Evolutionary conservation across 2,888 invertebrate genomes (phyloP).

Genomic region (Calliphora vomitoria): DNA sequence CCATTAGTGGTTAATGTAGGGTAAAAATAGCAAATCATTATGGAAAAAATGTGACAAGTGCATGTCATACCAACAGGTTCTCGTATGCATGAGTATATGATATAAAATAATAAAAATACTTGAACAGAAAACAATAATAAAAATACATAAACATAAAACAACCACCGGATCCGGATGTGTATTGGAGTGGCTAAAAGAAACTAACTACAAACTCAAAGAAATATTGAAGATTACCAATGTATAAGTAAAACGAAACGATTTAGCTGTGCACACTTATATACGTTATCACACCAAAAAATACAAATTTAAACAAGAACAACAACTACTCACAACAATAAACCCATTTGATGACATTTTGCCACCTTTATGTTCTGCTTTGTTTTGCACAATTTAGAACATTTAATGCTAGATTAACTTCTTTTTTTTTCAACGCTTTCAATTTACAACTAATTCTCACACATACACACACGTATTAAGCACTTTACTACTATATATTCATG

Average conservation of each 20-base stretch:
- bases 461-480: background rate
- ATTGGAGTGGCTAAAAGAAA: slow-evolving; percentile 8
- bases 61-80: background rate
- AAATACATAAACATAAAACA: slow-evolving; percentile 1
- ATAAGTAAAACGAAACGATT: background rate
- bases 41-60: background rate
- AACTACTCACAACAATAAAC: background rate
- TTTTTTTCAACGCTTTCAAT: slow-evolving; percentile 55
- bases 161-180: slow-evolving; percentile 58
- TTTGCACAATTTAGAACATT: slow-evolving; percentile 80
- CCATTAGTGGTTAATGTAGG: too few relatives aligned
- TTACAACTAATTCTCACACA: slow-evolving; percentile 12
- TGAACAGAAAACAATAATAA: background rate
- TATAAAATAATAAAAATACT: too few relatives aligned
- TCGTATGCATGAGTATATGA: too few relatives aligned
- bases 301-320: background rate
- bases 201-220: slow-evolving; percentile 13
- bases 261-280: background rate
- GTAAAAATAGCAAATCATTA: too few relatives aligned
- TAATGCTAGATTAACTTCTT: slow-evolving; percentile 78
- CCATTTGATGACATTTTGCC: slow-evolving; percentile 52
- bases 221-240: background rate
- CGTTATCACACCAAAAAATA: too few relatives aligned
- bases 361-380: slow-evolving; percentile 62
- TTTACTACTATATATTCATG: background rate